Percentiles rank a stretch among this genome's conserved stretches.
These are phyloP conservation scores for Hipparchia semele DNA, from an alignment of 2,888 invertebrate species.

Conservation along the genomic window DNA sequence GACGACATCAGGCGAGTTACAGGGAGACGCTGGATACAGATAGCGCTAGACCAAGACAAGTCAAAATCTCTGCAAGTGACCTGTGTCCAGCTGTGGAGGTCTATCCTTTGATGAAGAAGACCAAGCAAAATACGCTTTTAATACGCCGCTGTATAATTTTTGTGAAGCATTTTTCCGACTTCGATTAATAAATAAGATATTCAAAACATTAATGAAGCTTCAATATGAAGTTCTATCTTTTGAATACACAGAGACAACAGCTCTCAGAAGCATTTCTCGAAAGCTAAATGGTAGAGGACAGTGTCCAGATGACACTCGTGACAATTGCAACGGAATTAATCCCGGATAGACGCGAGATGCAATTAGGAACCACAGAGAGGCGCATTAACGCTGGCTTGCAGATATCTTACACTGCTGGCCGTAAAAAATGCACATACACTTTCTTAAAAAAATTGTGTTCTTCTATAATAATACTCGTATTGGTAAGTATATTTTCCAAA, in stretches of 20 bases:
- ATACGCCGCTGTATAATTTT: too few species aligned
- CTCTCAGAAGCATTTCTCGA: background rate
- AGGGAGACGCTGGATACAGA: too few species aligned
- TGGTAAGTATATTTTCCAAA: too few species aligned
- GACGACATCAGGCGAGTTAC: too few species aligned
- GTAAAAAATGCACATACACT: background rate
- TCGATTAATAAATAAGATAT: too few species aligned
- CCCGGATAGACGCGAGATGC: conserved; percentile 25
- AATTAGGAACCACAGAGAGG: conserved; percentile 23
- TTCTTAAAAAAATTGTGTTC: background rate
- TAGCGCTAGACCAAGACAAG: too few species aligned
- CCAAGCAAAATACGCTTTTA: too few species aligned
- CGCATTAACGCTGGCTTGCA: conserved; percentile 20
- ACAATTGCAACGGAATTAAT: conserved; percentile 23
- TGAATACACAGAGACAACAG: background rate
- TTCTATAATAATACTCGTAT: too few species aligned
- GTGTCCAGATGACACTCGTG: conserved; percentile 18
- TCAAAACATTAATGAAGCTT: background rate
- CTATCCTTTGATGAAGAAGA: too few species aligned
- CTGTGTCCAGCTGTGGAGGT: too few species aligned
- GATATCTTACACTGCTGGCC: conserved; percentile 20
- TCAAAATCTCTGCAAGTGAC: too few species aligned
- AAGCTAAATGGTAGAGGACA: background rate
- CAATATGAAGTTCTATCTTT: background rate
- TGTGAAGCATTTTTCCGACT: too few species aligned